phyloP scores from a whole-genome alignment of 2,888 invertebrate species.

The Tenthredo amoena region DNA sequence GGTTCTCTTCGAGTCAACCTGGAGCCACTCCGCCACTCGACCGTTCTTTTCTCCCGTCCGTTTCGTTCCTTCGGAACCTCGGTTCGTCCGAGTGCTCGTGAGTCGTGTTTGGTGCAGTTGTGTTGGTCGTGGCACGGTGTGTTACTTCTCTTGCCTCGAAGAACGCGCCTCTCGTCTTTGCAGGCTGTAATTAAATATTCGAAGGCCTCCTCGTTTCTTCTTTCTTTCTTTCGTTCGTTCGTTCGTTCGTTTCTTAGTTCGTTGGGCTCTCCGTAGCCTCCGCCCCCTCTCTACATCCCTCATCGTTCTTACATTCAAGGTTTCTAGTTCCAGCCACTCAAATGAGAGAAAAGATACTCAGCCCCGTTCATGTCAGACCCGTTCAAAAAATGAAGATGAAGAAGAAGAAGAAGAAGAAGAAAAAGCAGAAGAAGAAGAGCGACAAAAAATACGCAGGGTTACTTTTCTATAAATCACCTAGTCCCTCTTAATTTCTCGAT shows the following conservation, averaged over 20 bases:
- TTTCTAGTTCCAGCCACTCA: conserved; percentile 50
- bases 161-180: conserved; percentile 34
- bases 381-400: conserved; percentile 32
- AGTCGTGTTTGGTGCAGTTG: not conserved
- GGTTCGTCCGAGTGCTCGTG: conserved; percentile 9
- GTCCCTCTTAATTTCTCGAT: conserved; percentile 71
- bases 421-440: no score
- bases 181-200: conserved; percentile 75
- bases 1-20: conserved; percentile 38
- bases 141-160: conserved; percentile 32
- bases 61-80: conserved; percentile 26
- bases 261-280: not conserved
- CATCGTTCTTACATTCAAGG: conserved; percentile 50
- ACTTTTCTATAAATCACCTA: conserved; percentile 77
- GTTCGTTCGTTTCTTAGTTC: conserved; percentile 54
- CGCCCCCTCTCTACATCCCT: not conserved
- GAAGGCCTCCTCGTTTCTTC: conserved; percentile 53
- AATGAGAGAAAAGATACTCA: conserved; percentile 52
- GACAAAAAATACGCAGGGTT: conserved; percentile 64
- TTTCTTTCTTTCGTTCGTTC: conserved; percentile 52
- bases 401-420: conserved; percentile 19
- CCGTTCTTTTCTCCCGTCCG: conserved; percentile 70
- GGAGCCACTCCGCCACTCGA: conserved; percentile 60
- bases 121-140: conserved; percentile 9
- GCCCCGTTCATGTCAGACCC: not conserved